Evolutionary conservation across 2,888 invertebrate species (phyloP).

Genomic region (Synergus laeviventris): DNA sequence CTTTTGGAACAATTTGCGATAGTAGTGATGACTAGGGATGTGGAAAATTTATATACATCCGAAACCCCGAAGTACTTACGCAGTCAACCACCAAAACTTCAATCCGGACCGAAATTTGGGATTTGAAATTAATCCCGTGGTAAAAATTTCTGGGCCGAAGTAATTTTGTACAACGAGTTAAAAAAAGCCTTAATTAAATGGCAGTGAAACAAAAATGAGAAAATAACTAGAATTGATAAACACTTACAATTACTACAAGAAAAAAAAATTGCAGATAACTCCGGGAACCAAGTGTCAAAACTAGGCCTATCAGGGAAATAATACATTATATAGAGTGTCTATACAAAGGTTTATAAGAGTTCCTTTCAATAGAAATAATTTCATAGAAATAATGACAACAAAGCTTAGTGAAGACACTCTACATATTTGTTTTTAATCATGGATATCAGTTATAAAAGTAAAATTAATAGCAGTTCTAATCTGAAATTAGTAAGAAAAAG

Average conservation of each 20-base stretch:
- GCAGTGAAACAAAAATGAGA: too few relatives aligned
- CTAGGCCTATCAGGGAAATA: not conserved
- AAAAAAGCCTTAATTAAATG: not conserved
- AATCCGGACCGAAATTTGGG: too few relatives aligned
- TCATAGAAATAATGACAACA: too few relatives aligned
- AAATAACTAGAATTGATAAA: too few relatives aligned
- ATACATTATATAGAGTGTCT: not conserved
- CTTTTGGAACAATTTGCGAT: too few relatives aligned
- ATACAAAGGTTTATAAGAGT: not conserved
- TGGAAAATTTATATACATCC: too few relatives aligned
- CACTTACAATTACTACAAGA: not conserved
- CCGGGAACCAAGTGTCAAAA: not conserved
- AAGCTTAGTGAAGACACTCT: not conserved
- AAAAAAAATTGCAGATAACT: not conserved
- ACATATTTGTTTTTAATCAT: not conserved
- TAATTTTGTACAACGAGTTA: not conserved
- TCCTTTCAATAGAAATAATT: not conserved
- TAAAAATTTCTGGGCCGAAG: too few relatives aligned
- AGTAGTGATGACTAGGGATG: too few relatives aligned
- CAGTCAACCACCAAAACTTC: too few relatives aligned
- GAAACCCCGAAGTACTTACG: too few relatives aligned
- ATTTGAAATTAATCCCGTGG: too few relatives aligned
- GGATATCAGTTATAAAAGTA: not conserved
- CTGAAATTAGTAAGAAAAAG: not conserved
- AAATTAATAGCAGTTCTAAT: not conserved